phyloP scores from a whole-genome alignment of 1,140 invertebrate species.

The Olivierus martensii region DNA sequence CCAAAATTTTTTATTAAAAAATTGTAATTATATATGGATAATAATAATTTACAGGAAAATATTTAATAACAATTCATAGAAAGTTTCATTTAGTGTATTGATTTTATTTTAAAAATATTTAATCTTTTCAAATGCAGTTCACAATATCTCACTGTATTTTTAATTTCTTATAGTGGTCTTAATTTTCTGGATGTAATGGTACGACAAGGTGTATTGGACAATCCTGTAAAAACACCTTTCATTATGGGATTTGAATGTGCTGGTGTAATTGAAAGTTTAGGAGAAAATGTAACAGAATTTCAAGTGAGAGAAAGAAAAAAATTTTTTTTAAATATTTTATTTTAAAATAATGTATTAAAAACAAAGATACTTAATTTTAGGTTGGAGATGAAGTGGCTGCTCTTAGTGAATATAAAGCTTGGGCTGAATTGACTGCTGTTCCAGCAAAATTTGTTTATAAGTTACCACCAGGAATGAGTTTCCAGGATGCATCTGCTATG shows the following conservation, averaged over 20 bases:
- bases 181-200: slow-evolving; percentile 59
- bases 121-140: too few species aligned
- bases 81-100: too few species aligned
- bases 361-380: slow-evolving; percentile 32
- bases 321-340: background rate
- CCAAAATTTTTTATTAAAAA: too few species aligned
- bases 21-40: too few species aligned
- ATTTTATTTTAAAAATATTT: too few species aligned
- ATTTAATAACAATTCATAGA: too few species aligned
- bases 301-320: slow-evolving; percentile 1
- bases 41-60: too few species aligned
- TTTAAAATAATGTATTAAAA: background rate
- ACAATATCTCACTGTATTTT: too few species aligned
- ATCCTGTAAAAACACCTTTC: slow-evolving; percentile 71
- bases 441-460: slow-evolving; percentile 64
- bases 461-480: slow-evolving; percentile 54
- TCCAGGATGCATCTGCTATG: slow-evolving; percentile 56
- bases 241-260: slow-evolving; percentile 78
- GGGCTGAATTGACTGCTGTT: slow-evolving; percentile 68
- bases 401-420: slow-evolving; percentile 64
- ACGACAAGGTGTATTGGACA: slow-evolving; percentile 67
- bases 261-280: slow-evolving; percentile 64
- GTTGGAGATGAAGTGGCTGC: slow-evolving; percentile 73
- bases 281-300: slow-evolving; percentile 62
- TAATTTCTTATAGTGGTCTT: slow-evolving; percentile 33